Evolutionary conservation across 2,888 invertebrate species (phyloP).

Genomic region (Coleophora flavipennella): DNA sequence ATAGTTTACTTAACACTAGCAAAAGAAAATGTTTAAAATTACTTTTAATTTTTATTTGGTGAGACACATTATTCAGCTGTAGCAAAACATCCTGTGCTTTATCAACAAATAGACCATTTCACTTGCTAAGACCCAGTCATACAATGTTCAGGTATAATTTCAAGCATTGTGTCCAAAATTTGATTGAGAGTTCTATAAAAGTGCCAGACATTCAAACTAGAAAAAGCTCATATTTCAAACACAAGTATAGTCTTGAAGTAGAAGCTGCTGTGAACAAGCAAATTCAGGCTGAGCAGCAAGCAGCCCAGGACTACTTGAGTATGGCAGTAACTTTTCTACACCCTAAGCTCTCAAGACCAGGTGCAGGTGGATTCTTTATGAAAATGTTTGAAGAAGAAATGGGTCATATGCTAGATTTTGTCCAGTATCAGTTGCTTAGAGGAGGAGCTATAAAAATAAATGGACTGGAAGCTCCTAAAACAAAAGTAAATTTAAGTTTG

Average conservation of each 20-base stretch:
- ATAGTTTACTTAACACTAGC: neutral
- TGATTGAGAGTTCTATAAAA: too few species aligned
- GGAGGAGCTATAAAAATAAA: slow-evolving; percentile 25
- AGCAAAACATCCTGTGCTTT: too few species aligned
- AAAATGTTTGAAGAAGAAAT: slow-evolving; percentile 38
- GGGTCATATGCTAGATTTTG: slow-evolving; percentile 29
- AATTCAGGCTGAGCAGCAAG: slow-evolving; percentile 35
- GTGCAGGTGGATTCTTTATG: slow-evolving; percentile 35
- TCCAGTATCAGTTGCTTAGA: slow-evolving; percentile 32
- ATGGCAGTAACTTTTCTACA: slow-evolving; percentile 32
- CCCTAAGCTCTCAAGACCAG: slow-evolving; percentile 23
- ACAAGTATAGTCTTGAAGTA: slow-evolving; percentile 25
- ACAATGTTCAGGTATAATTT: neutral
- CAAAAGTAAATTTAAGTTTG: slow-evolving; percentile 17
- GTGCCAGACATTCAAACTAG: neutral
- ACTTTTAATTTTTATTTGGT: neutral
- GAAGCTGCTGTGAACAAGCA: slow-evolving; percentile 30
- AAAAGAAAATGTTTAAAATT: neutral
- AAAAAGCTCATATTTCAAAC: slow-evolving; percentile 16
- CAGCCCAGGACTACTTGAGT: slow-evolving; percentile 31
- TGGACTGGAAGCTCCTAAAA: slow-evolving; percentile 16
- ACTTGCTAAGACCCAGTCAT: too few species aligned
- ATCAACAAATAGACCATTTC: too few species aligned
- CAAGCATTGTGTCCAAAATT: neutral
- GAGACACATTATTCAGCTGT: too few species aligned